Evolutionary conservation across 23 tunicate species (phyloP).

Genomic region (Corella eumyota): DNA sequence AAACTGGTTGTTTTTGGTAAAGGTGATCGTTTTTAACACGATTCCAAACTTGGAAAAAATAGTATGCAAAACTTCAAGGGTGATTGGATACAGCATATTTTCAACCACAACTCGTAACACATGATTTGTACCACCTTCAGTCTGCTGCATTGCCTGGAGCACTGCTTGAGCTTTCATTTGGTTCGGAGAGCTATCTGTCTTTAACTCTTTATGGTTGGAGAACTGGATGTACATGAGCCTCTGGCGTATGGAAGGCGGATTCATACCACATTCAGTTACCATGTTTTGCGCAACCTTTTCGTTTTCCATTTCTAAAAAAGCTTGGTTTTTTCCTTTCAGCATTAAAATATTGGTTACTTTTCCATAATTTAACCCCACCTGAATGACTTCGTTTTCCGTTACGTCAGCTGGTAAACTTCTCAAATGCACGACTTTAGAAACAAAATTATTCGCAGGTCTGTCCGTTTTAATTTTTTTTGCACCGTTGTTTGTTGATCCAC

Average conservation of each 20-base stretch:
- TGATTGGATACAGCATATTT: slow-evolving; percentile 82
- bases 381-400: slow-evolving; percentile 74
- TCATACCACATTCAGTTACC: slow-evolving; percentile 50
- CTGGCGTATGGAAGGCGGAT: slow-evolving; percentile 78
- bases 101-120: slow-evolving; percentile 92
- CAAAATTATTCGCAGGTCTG: slow-evolving; percentile 11
- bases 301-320: slow-evolving; percentile 88
- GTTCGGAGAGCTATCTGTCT: slow-evolving; percentile 87
- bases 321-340: slow-evolving; percentile 97
- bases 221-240: slow-evolving; percentile 73
- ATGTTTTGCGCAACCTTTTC: slow-evolving; percentile 72
- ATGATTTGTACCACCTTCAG: slow-evolving; percentile 88
- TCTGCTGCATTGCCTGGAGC: slow-evolving; percentile 76
- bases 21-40: slow-evolving; percentile 78
- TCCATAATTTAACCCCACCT: slow-evolving; percentile 76
- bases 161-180: slow-evolving; percentile 81
- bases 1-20: slow-evolving; percentile 94
- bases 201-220: slow-evolving; percentile 87
- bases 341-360: slow-evolving; percentile 70
- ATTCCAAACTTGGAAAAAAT: slow-evolving; percentile 82
- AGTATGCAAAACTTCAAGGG: slow-evolving; percentile 74
- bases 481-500: slow-evolving; percentile 68
- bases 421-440: slow-evolving; percentile 83
- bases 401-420: slow-evolving; percentile 86
- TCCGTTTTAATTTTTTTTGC: slow-evolving; percentile 64